Evolutionary conservation across 1,140 invertebrate species (phyloP), one percentile per base, ranked within the genome.

Genomic region (Drosophila novamexicana): DNA sequence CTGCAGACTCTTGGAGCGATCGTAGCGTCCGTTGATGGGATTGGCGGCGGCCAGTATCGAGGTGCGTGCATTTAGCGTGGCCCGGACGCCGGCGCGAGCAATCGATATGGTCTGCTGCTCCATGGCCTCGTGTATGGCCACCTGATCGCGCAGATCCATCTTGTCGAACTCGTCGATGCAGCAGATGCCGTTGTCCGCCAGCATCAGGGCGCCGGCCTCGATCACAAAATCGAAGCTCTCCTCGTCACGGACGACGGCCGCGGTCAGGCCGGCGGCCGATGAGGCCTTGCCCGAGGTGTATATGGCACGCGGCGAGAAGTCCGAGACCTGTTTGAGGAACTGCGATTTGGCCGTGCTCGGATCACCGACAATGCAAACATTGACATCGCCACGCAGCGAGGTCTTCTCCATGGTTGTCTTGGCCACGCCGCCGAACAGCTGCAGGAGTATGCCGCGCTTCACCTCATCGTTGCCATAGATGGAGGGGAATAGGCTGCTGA

Each of bases 111-210:
- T 99, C 93, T 99, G 99, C 91, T 99, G 99, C 95, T 99, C 99
- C 99, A 99, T 99, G 52, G 99, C 99, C 94, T 99, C 99, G 93
- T 99, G 99, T 91, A 99, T 99, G 32, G 99, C 99, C 6, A 99
- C 98, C 93, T 99, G 98, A 94, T 99, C 99, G 67, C 96, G 95
- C 1, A 95, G 94, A 92, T 99, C 99, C 99, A 99, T 99, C 94
- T 99, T 99, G 91, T 99, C 99, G 93, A 99, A 99, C 93, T 99
- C 99, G 92, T 99, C 99, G 80, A 99, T 99, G 92, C 99, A 99
- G 92, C 99, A 99, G 34, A 99, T 97, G 12, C 99, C 99, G 93
- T 99, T 99, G 93, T 99, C 99, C 0, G 99, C 99, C 80, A 99
- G 94, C 98, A 99, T 99, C 4, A 99, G 93, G 5, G 99, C 99